Evolutionary conservation across 2,113 vertebrate species (phyloP).

Genomic region (Salvelinus sp.): DNA sequence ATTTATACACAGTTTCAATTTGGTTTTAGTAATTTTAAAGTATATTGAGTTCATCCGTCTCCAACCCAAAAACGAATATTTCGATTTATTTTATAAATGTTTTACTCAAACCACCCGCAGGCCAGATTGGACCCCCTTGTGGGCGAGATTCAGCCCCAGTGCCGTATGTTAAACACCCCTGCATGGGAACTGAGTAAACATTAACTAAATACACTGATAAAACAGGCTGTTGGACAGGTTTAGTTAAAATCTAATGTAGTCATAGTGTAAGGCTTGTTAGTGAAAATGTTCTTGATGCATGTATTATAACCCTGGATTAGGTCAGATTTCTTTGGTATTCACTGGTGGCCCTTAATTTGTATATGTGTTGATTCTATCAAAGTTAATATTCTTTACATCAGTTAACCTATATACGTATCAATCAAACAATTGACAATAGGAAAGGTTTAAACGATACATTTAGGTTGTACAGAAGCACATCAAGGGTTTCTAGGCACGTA

Average conservation of each 20-base stretch:
- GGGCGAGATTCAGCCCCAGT: too few relatives aligned
- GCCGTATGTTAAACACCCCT: too few relatives aligned
- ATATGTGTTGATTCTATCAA: background rate
- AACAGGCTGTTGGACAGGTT: background rate
- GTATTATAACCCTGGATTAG: background rate
- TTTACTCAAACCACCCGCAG: too few relatives aligned
- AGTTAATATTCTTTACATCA: background rate
- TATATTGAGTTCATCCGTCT: too few relatives aligned
- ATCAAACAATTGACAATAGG: background rate
- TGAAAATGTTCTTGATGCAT: background rate
- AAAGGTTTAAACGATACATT: background rate
- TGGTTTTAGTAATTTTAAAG: too few relatives aligned
- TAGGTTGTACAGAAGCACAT: background rate
- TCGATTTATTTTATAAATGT: too few relatives aligned
- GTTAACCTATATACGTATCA: background rate
- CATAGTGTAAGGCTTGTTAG: background rate
- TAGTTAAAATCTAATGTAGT: background rate
- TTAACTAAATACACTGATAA: constrained; percentile 25
- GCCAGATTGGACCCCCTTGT: too few relatives aligned
- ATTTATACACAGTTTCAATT: too few relatives aligned
- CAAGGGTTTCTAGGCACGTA: background rate
- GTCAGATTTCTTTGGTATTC: background rate
- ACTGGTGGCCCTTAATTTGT: background rate
- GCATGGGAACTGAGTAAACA: constrained; percentile 11
- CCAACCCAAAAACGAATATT: too few relatives aligned